Base-by-base conservation (phyloP, 35 echinoderm and acorn worm genomes). In the Acanthaster planci region DNA sequence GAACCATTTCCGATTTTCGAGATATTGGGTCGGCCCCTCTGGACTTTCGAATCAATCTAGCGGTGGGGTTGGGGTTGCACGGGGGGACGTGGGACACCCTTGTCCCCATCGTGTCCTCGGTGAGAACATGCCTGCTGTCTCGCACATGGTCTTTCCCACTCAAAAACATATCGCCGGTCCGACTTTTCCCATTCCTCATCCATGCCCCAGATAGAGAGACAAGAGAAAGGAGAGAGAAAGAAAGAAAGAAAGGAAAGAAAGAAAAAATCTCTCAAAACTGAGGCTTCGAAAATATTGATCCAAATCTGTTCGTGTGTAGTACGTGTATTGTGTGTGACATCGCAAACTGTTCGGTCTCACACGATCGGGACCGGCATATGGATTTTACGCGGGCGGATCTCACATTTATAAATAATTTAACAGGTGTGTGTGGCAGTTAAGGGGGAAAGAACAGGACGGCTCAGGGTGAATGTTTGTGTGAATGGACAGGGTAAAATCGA, bases 261-360 rank as follows among this genome's bases (percentile, higher is more conserved):
- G 27, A n/a, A 59, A 72, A 72, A 72, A 72, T 72, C 64, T 72
- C 64, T 26, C 26, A 34, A 72, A 47, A 72, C 64, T 72, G 64
- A 12, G 42, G 42, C 42, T 6, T 72, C 64, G 23, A 21, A 72
- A 72, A 16, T 72, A 72, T 72, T 72, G 64, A 72, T 72, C 64
- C 64, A 72, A 72, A 72, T 72, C 64, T 72, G 64, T 72, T 72
- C 64, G 64, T 34, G 64, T 72, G 42, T 60, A 72, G 64, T 31
- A 26, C 23, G 23, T 72, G 10, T 31, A 27, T 21, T 26, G 23
- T 27, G 64, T 26, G 14, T 21, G 23, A 72, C 64, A 72, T 72
- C 64, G 64, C 64, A 72, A 72, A 72, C 64, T 72, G 64, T 72
- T 72, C 21, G 34, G 19, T 72, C 26, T 72, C 64, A 72, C 64